Conservation (phyloP, 2,888 invertebrate species). For the Panopea generosa region DNA sequence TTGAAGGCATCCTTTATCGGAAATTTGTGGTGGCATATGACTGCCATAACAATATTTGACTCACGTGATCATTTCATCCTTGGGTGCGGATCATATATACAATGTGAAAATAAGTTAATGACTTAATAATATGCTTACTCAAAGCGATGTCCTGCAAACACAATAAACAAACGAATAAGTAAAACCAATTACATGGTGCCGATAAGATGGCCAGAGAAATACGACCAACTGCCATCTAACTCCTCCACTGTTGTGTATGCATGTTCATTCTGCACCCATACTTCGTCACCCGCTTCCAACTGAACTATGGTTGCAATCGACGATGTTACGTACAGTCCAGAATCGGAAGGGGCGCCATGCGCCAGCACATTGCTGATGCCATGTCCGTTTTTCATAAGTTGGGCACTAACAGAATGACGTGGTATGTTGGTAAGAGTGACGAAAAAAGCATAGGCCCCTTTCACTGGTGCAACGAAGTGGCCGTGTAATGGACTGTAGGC, state of each 20-base stretch:
- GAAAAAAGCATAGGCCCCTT: too few relatives aligned
- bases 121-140: too few relatives aligned
- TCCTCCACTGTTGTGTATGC: slow-evolving; percentile 30
- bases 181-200: neutral
- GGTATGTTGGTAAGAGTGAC: slow-evolving; percentile 25
- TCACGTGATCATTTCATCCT: too few relatives aligned
- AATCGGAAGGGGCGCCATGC: slow-evolving; percentile 9
- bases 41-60: too few relatives aligned
- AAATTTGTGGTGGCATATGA: too few relatives aligned
- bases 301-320: slow-evolving; percentile 20
- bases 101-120: too few relatives aligned
- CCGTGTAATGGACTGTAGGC: too few relatives aligned
- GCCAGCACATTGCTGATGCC: slow-evolving; percentile 19
- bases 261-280: slow-evolving; percentile 43
- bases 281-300: slow-evolving; percentile 28
- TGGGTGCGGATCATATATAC: too few relatives aligned
- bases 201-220: slow-evolving; percentile 37
- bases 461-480: too few relatives aligned
- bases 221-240: slow-evolving; percentile 28
- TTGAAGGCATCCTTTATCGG: too few relatives aligned
- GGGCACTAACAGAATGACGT: slow-evolving; percentile 20
- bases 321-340: slow-evolving; percentile 16
- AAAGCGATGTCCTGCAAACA: too few relatives aligned
- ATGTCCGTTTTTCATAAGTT: slow-evolving; percentile 21
- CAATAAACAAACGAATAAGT: neutral